Percentiles rank a stretch among this genome's conserved stretches.
Evolutionary conservation across 2,888 invertebrate species (phyloP).

Genomic region (Drosophila multiciliata): DNA sequence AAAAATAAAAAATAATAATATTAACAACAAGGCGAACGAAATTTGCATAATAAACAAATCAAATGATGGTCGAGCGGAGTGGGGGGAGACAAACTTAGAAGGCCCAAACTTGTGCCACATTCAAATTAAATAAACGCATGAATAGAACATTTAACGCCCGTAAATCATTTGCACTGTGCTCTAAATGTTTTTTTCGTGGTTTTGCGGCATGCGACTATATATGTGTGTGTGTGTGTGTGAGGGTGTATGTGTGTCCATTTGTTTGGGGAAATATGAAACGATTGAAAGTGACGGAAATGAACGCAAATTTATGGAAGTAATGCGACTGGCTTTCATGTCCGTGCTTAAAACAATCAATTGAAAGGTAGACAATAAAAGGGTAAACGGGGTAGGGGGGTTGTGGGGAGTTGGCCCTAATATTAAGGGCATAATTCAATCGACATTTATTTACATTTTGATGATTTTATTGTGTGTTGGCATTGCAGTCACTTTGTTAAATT

Average conservation of each 20-base stretch:
- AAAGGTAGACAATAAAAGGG: constrained; percentile 7
- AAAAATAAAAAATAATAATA: constrained; percentile 28
- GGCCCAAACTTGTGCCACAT: constrained; percentile 43
- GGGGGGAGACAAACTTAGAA: constrained; percentile 53
- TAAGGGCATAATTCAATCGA: constrained; percentile 62
- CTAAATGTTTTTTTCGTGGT: constrained; percentile 68
- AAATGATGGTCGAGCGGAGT: constrained; percentile 51
- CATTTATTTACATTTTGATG: constrained; percentile 54
- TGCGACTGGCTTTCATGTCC: constrained; percentile 55
- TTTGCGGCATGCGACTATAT: constrained; percentile 14
- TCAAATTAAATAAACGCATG: constrained; percentile 77
- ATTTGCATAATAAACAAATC: constrained; percentile 81
- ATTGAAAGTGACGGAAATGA: constrained; percentile 75
- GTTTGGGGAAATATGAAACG: constrained; percentile 34
- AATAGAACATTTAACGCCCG: constrained; percentile 76
- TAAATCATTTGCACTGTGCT: constrained; percentile 74
- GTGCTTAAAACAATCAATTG: constrained; percentile 51
- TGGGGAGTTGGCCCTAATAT: constrained; percentile 42
- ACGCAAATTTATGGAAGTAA: constrained; percentile 80
- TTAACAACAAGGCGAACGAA: constrained; percentile 46
- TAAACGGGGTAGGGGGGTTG: not conserved
- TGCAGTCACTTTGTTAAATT: constrained; percentile 44
- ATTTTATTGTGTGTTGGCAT: constrained; percentile 56
- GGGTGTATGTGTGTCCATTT: constrained; percentile 17
- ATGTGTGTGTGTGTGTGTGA: not conserved